A percentile compares a stretch with the other conserved stretches of the same genome.
Conservation (phyloP, 2,888 invertebrate species). For the Entomobrya proxima region DNA sequence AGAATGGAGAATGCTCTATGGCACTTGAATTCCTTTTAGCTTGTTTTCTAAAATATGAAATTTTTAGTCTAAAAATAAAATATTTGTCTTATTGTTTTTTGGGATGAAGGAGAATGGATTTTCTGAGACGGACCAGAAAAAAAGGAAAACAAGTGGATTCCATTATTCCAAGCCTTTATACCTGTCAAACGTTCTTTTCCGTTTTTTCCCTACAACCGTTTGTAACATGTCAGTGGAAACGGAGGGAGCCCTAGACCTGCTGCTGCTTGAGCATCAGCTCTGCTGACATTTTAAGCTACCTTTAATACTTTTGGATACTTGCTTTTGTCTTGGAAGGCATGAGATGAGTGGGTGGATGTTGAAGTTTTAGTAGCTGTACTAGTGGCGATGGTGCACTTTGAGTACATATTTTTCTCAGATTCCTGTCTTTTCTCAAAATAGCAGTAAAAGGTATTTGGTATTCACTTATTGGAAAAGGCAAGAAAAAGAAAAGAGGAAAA, state of each 20-base stretch:
- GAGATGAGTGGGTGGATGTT: constrained; percentile 6
- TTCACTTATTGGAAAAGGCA: constrained; percentile 13
- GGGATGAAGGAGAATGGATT: not conserved
- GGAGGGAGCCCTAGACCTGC: not conserved
- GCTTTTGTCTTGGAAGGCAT: not conserved
- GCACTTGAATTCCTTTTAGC: too few relatives aligned
- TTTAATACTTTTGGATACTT: constrained; percentile 14
- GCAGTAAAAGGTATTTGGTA: not conserved
- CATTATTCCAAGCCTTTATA: constrained; percentile 49
- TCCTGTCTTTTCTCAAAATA: not conserved
- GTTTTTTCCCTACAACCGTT: not conserved
- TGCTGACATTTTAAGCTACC: constrained; percentile 44
- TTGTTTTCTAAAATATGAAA: too few relatives aligned
- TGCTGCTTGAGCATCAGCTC: not conserved
- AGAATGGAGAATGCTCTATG: too few relatives aligned
- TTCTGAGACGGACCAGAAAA: not conserved
- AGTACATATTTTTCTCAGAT: not conserved
- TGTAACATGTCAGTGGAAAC: constrained; percentile 22
- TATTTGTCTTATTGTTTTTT: too few relatives aligned
- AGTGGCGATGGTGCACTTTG: not conserved
- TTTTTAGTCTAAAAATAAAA: too few relatives aligned
- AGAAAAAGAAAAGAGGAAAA: constrained; percentile 4
- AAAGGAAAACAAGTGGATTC: constrained; percentile 31
- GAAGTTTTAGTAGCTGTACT: not conserved
- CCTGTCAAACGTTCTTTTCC: constrained; percentile 28